Evolutionary conservation across 2,888 invertebrate genomes (phyloP).

Genomic region (Cantharis flavilabris): DNA sequence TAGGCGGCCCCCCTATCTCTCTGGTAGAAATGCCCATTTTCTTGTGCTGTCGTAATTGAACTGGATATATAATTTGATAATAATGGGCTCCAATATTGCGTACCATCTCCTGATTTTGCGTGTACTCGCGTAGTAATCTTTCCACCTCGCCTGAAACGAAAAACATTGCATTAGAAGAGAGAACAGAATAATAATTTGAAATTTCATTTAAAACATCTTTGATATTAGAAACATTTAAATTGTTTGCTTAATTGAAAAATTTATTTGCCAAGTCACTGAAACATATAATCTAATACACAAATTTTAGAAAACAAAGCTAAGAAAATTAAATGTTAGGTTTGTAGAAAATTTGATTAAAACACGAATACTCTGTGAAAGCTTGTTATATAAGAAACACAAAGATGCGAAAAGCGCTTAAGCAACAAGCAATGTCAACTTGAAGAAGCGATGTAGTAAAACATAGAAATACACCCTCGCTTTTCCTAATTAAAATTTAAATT

Average conservation of each 20-base stretch:
- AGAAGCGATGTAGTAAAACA: slow-evolving; percentile 2
- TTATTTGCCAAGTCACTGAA: background rate
- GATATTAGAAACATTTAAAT: background rate
- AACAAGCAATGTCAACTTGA: slow-evolving; percentile 4
- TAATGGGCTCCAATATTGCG: slow-evolving; percentile 89
- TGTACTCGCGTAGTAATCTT: slow-evolving; percentile 85
- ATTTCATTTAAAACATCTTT: background rate
- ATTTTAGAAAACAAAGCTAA: background rate
- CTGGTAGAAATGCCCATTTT: slow-evolving; percentile 95
- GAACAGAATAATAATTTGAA: background rate
- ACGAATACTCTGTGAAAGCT: background rate
- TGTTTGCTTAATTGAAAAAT: background rate
- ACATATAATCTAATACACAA: background rate
- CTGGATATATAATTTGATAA: slow-evolving; percentile 94
- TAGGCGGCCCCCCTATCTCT: slow-evolving; percentile 85
- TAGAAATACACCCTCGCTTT: slow-evolving; percentile 2
- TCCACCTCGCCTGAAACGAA: slow-evolving; percentile 82
- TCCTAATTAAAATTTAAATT: slow-evolving; percentile 4
- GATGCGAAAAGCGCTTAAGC: slow-evolving; percentile 1
- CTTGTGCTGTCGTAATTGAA: slow-evolving; percentile 92
- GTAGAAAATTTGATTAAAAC: slow-evolving; percentile 1
- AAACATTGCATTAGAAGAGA: background rate
- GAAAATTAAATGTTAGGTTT: slow-evolving; percentile 1
- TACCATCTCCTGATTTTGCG: slow-evolving; percentile 90
- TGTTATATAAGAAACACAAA: background rate